Evolutionary conservation across 2,797 vertebrate species (phyloP), one percentile per base, ranked within the genome.

Genomic region (Phyllotis vaccarum): DNA sequence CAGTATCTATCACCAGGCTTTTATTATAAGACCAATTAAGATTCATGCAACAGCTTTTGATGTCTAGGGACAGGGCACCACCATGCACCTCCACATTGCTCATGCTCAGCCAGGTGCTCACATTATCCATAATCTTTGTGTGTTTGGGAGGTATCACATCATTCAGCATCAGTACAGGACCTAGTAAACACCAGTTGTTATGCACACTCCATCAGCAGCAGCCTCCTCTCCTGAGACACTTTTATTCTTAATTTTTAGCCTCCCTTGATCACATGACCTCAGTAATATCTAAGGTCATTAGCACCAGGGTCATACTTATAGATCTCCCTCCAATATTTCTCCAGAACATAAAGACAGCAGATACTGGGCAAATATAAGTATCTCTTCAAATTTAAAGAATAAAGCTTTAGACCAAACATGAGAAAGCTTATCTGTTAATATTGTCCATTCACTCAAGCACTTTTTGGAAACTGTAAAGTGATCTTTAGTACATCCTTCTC

Each of bases 401-500:
- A 64, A 76, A 94, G 49, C 46, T 81, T n/a, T 58, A 89, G 52
- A 78, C 4, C 87, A 91, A 92, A 81, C n/a, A 40, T 46, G 60
- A 11, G 34, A 43, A 58, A 66, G 10, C 40, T 13, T 64, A 46
- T 40, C 49, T 56, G 62, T 14, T 34, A 76, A 87, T 3, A 29
- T 49, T 24, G 22, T 46, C 54, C 52, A 22, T 91, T 72, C 21
- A 82, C 12, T n/a, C 10, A 87, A 74, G 31, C 34, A 56, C 19
- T 49, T 96, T 90, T 83, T 40, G 34, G 37, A 93, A 90, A 60
- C 88, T 54, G 11, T 49, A 89, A 52, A 74, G 88, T 34, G 86
- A 86, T 27, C 3, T 49, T 16, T 87, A 72, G 66, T 34, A 31
- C 37, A 10, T 64, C 58, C 76, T 90, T 86, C 62, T 92, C 62